Evolutionary conservation across 2,113 vertebrate genomes (phyloP).

Genomic region (Scomber colias): DNA sequence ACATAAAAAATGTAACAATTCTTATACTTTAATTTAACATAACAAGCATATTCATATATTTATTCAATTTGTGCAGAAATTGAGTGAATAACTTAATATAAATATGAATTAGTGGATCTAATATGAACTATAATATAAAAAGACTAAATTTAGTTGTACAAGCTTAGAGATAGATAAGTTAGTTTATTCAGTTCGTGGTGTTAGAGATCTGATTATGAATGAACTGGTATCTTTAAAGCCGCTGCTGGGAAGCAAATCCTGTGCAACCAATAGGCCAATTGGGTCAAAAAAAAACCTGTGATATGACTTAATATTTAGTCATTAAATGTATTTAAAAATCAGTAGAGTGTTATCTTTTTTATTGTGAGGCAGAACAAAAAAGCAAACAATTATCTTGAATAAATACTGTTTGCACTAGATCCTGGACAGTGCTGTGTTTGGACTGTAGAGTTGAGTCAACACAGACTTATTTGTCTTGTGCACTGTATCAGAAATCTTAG

Average conservation of each 20-base stretch:
- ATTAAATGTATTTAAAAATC: slow-evolving; percentile 38
- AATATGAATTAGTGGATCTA: background rate
- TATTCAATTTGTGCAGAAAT: background rate
- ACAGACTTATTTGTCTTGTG: slow-evolving; percentile 64
- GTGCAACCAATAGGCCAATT: slow-evolving; percentile 15
- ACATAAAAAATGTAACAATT: background rate
- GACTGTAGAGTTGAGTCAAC: slow-evolving; percentile 63
- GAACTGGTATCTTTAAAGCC: slow-evolving; percentile 4
- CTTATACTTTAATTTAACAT: background rate
- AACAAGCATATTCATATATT: background rate
- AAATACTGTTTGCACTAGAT: slow-evolving; percentile 67
- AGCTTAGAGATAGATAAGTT: background rate
- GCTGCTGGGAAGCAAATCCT: background rate
- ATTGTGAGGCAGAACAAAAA: slow-evolving; percentile 57
- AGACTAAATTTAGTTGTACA: background rate
- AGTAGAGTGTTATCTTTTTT: slow-evolving; percentile 42
- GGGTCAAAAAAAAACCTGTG: slow-evolving; percentile 17
- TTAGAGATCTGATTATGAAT: background rate
- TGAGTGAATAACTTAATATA: background rate
- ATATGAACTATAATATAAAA: background rate
- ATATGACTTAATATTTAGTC: slow-evolving; percentile 40
- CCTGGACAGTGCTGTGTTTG: slow-evolving; percentile 70
- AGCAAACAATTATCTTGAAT: slow-evolving; percentile 62
- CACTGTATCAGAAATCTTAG: slow-evolving; percentile 75
- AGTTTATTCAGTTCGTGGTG: background rate